Base-by-base conservation (phyloP, 2,113 vertebrate genomes). In the Egretta garzetta region DNA sequence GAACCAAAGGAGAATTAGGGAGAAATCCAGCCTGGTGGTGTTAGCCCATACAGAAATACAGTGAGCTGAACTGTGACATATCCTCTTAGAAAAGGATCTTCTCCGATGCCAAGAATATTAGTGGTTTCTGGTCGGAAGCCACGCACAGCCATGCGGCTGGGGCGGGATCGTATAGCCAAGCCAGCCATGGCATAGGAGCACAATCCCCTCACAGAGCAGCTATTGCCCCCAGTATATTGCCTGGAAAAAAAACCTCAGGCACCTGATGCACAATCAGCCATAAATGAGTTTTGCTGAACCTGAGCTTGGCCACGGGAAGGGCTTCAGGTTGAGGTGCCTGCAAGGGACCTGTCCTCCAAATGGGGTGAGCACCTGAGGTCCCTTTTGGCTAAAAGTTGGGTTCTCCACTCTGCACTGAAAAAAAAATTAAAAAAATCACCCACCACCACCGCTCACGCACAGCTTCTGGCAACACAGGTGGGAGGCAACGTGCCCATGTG, bases 1-100 rank as follows among this genome's bases (percentile, higher is more conserved):
- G 84, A 96, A 97, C 93, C 86, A 86, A 96, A 89, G 92, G 73
- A 93, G 84, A 96, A 96, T 95, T 90, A 96, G 77, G 81, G 62
- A 85, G 58, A 94, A 95, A 95, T 96, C 70, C 87, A 95, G 52
- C 53, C 88, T 86, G 86, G 30, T 97, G 76, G 21, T 93, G 73
- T 94, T 96, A 96, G 70, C 67, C 80, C 20, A 0, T 62, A 86
- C 41, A 60, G 91, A 91, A 96, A 92, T 74, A 87, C 49, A 85
- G 66, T 62, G 93, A 94, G 86, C 66, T 82, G 86, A 93, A 87
- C 80, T 95, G 95, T 96, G 93, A 93, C 90, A 88, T 90, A 86
- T 94, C 95, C 95, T 96, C 77, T 95, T 96, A 94, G 87, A 24
- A 56, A 79, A 94, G 77, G 87, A 88, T 87, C 87, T 87, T 85